phyloP scores from a whole-genome alignment of 2,113 vertebrate species.

The Alethe castanea region DNA sequence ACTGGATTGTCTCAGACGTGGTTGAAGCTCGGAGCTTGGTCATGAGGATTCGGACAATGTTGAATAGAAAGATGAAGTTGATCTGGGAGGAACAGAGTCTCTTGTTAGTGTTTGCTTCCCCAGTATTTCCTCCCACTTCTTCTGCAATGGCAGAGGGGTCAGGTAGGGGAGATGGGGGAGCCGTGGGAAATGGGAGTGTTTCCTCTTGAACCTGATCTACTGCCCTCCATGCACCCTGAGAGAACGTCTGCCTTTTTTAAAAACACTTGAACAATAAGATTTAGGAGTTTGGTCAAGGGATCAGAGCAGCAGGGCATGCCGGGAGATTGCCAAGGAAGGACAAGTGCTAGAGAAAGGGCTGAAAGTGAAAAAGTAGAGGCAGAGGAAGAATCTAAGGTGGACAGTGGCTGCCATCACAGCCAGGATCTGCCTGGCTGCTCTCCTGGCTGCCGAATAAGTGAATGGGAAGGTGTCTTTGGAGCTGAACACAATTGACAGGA shows the following conservation, averaged over 20 bases:
- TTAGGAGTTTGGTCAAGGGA: not conserved
- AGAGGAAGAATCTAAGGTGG: not conserved
- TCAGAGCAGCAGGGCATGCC: not conserved
- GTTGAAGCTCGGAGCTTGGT: conserved; percentile 94
- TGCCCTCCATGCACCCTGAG: not conserved
- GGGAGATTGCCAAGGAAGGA: not conserved
- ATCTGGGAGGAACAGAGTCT: conserved; percentile 77
- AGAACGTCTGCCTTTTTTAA: not conserved
- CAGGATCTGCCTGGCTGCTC: not conserved
- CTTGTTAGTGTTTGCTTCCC: not conserved
- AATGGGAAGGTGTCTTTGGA: not conserved
- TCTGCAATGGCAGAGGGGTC: not conserved
- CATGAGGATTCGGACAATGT: conserved; percentile 95
- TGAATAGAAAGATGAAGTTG: conserved; percentile 96
- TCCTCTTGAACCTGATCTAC: not conserved
- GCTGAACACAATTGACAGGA: not conserved
- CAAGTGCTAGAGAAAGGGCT: not conserved
- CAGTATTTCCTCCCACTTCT: not conserved
- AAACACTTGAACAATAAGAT: not conserved
- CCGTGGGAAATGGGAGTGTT: not conserved
- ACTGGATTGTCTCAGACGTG: conserved; percentile 92
- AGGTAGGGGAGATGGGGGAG: not conserved
- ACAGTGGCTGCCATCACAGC: not conserved
- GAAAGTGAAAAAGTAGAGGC: not conserved
- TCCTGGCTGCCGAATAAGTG: fast-evolving